A percentile compares a stretch with the other conserved stretches of the same genome.
Evolutionary conservation across 2,797 vertebrate species (phyloP).

Genomic region (Notamacropus eugenii): DNA sequence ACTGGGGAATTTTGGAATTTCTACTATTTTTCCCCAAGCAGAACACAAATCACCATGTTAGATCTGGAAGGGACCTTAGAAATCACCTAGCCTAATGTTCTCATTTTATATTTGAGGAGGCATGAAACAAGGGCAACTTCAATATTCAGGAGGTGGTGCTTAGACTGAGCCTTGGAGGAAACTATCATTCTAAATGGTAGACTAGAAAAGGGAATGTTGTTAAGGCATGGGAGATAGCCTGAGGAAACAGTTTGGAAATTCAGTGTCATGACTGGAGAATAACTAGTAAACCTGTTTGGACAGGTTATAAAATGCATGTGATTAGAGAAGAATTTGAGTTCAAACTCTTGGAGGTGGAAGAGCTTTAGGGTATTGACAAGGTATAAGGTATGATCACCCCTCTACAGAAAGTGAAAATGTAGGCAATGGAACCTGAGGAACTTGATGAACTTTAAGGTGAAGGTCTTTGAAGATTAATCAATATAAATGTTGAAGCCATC

Average conservation of each 20-base stretch:
- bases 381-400: not conserved
- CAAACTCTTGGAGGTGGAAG: not conserved
- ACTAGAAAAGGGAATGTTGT: not conserved
- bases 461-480: not conserved
- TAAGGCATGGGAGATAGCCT: not conserved
- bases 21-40: not conserved
- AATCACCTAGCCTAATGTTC: not conserved
- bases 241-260: not conserved
- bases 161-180: not conserved
- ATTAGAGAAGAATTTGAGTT: not conserved
- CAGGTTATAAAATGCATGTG: not conserved
- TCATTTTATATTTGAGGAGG: not conserved
- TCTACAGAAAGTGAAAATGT: not conserved
- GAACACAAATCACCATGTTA: not conserved
- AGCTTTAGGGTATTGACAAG: not conserved
- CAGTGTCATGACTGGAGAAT: not conserved
- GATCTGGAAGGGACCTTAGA: not conserved
- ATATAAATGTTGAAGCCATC: not conserved
- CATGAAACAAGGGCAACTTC: not conserved
- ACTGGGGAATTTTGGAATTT: not conserved
- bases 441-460: not conserved
- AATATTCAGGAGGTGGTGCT: not conserved
- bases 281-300: not conserved
- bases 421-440: not conserved
- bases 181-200: not conserved